phyloP scores from a whole-genome alignment of 2,113 vertebrate species.

The Strigops habroptila region DNA sequence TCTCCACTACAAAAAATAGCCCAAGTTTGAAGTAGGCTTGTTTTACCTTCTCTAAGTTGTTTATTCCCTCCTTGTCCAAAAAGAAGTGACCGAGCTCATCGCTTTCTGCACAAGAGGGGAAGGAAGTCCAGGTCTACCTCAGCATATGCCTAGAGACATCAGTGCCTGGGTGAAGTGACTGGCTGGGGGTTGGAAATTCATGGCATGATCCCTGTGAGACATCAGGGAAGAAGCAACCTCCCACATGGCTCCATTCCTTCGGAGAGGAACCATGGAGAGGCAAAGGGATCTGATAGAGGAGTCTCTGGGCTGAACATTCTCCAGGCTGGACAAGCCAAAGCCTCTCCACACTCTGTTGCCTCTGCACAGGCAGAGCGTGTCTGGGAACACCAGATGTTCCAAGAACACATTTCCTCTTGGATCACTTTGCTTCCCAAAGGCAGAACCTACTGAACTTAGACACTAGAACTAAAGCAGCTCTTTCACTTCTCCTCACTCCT shows the following conservation, averaged over 20 bases:
- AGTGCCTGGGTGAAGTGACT: fast-evolving
- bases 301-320: neutral
- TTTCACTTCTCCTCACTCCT: neutral
- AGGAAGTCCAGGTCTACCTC: neutral
- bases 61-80: neutral
- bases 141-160: neutral
- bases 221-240: neutral
- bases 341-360: neutral
- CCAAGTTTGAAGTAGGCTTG: neutral
- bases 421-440: neutral
- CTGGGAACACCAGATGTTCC: neutral
- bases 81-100: neutral
- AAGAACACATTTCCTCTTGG: neutral
- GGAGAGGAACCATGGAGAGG: fast-evolving
- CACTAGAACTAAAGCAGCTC: neutral
- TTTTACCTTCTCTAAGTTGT: neutral
- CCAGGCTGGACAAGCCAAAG: neutral
- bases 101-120: neutral
- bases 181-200: neutral
- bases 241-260: neutral
- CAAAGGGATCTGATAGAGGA: neutral
- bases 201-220: fast-evolving
- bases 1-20: neutral
- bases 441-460: neutral
- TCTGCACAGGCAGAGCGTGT: neutral